These are phyloP conservation scores for Tapirus indicus DNA, from an alignment of 2,797 vertebrate genomes.

Conservation along the genomic window DNA sequence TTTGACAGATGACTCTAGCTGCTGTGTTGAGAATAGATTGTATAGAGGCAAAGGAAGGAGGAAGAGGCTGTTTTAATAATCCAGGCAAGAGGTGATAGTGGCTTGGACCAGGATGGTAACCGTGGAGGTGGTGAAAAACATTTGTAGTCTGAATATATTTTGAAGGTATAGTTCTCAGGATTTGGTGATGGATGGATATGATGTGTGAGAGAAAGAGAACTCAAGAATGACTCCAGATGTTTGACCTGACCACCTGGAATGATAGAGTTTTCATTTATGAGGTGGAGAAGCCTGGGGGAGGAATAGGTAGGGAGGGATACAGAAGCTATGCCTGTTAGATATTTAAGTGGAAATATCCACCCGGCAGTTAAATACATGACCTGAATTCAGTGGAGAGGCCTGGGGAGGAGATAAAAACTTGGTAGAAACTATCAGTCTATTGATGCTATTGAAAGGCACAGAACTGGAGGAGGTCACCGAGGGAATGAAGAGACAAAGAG, in stretches of 20 bases:
- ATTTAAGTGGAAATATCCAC: not conserved
- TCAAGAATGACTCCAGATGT: not conserved
- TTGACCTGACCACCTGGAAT: not conserved
- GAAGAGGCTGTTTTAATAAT: not conserved
- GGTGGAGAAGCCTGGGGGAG: not conserved
- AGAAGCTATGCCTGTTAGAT: not conserved
- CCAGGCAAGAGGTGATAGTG: not conserved
- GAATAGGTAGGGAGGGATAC: too few relatives aligned
- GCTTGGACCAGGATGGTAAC: not conserved
- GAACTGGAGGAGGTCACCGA: not conserved
- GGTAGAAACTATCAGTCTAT: not conserved
- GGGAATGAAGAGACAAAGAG: not conserved
- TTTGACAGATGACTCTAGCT: not conserved
- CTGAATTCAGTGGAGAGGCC: not conserved
- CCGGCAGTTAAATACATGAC: not conserved
- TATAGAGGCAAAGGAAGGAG: not conserved
- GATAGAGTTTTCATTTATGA: not conserved
- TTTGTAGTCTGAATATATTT: not conserved
- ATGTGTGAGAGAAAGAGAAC: not conserved
- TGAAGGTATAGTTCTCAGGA: not conserved
- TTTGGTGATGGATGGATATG: not conserved
- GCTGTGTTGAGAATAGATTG: not conserved
- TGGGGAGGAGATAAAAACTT: not conserved
- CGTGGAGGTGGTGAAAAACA: not conserved
- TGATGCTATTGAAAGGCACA: not conserved